These are phyloP conservation scores for Ips typographus DNA, from an alignment of 1,140 invertebrate genomes.

Conservation along the genomic window DNA sequence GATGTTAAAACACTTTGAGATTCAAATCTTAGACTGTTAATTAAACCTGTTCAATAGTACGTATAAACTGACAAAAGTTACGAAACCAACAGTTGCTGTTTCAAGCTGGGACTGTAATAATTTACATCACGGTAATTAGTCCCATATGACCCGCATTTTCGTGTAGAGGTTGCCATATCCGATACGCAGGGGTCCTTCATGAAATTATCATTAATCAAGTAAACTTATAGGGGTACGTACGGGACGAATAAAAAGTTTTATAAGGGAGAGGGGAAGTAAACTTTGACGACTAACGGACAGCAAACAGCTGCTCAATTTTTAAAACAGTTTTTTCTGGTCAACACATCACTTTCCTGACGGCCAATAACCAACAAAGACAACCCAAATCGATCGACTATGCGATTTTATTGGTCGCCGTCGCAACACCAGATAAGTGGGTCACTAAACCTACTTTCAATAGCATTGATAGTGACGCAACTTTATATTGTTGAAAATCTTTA, in stretches of 20 bases:
- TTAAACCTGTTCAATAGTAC: too few species aligned
- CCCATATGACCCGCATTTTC: constrained; percentile 24
- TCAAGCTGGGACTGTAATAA: not conserved
- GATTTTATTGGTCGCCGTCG: constrained; percentile 14
- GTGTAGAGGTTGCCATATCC: not conserved
- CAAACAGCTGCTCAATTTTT: too few species aligned
- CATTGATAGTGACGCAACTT: constrained; percentile 27
- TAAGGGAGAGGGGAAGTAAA: constrained; percentile 5
- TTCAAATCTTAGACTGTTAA: too few species aligned
- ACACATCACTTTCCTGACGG: too few species aligned
- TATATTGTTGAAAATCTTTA: constrained; percentile 26
- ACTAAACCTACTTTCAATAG: constrained; percentile 28
- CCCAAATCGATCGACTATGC: not conserved
- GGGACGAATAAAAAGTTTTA: not conserved
- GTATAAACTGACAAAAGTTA: too few species aligned
- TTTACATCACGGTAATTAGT: constrained; percentile 14
- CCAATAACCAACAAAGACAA: not conserved
- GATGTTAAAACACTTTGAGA: too few species aligned
- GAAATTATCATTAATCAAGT: constrained; percentile 24
- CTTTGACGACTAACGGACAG: too few species aligned
- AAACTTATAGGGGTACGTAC: constrained; percentile 17
- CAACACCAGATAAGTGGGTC: constrained; percentile 13
- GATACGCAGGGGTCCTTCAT: constrained; percentile 4
- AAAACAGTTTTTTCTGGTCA: too few species aligned
- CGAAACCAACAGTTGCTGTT: too few species aligned